phyloP scores from a whole-genome alignment of 2,888 invertebrate species.

The Xanthostigma xanthostigma region DNA sequence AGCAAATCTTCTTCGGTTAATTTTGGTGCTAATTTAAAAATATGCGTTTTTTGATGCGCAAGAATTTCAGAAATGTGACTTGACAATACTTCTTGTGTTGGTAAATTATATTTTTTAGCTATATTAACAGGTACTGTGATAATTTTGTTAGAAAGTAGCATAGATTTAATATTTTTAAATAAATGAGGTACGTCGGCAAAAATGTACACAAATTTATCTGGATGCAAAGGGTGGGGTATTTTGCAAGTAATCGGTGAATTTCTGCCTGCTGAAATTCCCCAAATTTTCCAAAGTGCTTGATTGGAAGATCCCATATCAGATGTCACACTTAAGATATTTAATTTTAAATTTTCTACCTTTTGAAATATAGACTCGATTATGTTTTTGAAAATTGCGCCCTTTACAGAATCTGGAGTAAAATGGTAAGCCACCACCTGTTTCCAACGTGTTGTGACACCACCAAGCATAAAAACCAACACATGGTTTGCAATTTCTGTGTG shows the following conservation, averaged over 20 bases:
- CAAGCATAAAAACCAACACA: too few relatives aligned
- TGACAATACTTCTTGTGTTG: constrained; percentile 9
- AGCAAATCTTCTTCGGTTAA: constrained; percentile 12
- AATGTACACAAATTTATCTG: constrained; percentile 9
- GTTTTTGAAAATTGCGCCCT: too few relatives aligned
- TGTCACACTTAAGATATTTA: constrained; percentile 13
- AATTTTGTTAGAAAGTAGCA: too few relatives aligned
- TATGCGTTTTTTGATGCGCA: constrained; percentile 6
- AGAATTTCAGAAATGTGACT: constrained; percentile 11
- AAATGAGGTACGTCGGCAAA: constrained; percentile 13
- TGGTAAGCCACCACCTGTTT: too few relatives aligned
- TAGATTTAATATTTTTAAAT: constrained; percentile 15
- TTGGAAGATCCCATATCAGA: constrained; percentile 18
- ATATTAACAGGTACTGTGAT: too few relatives aligned
- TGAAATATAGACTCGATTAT: too few relatives aligned
- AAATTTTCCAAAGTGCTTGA: constrained; percentile 15
- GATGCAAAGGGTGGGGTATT: constrained; percentile 12
- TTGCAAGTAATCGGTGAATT: neutral
- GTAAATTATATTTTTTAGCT: constrained; percentile 10
- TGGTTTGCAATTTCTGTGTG: too few relatives aligned
- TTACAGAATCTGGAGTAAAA: too few relatives aligned
- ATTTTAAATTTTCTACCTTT: constrained; percentile 5
- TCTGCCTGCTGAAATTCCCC: constrained; percentile 8
- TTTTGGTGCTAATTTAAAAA: constrained; percentile 13
- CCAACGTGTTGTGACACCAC: too few relatives aligned